phyloP scores from a whole-genome alignment of 2,888 invertebrate species.

The Tachina fera region DNA sequence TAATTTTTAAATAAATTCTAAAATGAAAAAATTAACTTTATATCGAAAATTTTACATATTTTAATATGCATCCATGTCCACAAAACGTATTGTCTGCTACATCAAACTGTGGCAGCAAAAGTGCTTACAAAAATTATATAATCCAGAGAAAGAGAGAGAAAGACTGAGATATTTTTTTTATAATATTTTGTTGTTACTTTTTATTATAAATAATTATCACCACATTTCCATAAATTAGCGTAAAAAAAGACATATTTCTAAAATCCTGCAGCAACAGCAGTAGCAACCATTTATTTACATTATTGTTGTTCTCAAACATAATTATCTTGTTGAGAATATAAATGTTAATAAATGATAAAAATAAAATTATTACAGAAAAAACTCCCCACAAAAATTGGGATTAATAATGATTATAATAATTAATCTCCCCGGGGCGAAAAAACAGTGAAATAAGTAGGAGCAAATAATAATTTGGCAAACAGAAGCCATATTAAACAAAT shows the following conservation, averaged over 20 bases:
- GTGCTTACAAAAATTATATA: background rate
- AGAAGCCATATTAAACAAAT: conserved; percentile 18
- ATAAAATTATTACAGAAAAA: background rate
- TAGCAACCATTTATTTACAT: conserved; percentile 19
- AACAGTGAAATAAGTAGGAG: conserved; percentile 61
- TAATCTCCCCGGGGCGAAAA: conserved; percentile 61
- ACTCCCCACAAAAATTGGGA: conserved; percentile 48
- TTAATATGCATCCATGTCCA: background rate
- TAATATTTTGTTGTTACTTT: conserved; percentile 9
- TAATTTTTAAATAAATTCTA: too few relatives aligned
- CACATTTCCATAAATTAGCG: conserved; percentile 69
- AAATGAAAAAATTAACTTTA: too few relatives aligned
- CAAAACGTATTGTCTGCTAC: conserved; percentile 26
- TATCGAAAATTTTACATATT: background rate
- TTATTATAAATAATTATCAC: conserved; percentile 66
- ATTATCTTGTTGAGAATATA: conserved; percentile 26
- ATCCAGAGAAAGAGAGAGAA: conserved; percentile 5
- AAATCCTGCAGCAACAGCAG: conserved; percentile 13
- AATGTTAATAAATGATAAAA: conserved; percentile 39
- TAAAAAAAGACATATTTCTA: conserved; percentile 23
- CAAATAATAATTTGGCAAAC: background rate
- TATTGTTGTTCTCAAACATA: conserved; percentile 29
- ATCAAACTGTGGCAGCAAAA: conserved; percentile 39
- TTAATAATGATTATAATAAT: conserved; percentile 68
- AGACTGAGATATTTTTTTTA: background rate